These are phyloP conservation scores for Synanthedon tipuliformis DNA, from an alignment of 2,888 invertebrate species.

Conservation along the genomic window DNA sequence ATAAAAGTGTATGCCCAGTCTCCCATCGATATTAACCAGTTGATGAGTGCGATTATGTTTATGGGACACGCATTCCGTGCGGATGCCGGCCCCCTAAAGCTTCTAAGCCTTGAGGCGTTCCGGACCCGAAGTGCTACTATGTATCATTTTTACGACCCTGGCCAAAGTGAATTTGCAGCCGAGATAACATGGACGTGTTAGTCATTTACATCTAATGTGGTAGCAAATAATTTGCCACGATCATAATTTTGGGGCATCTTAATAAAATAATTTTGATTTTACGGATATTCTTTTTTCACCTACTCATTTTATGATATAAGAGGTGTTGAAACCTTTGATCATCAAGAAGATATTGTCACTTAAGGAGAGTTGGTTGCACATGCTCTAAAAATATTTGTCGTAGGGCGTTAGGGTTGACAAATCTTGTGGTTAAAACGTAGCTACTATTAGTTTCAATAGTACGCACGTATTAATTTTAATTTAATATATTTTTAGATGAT, in stretches of 20 bases:
- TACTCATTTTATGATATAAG: too few relatives aligned
- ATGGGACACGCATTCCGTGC: conserved; percentile 38
- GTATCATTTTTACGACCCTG: conserved; percentile 60
- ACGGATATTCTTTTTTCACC: too few relatives aligned
- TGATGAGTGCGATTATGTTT: conserved; percentile 62
- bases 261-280: too few relatives aligned
- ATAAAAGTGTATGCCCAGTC: conserved; percentile 34
- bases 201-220: conserved; percentile 46
- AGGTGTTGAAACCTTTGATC: too few relatives aligned
- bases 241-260: not conserved
- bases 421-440: too few relatives aligned
- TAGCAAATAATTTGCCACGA: conserved; percentile 12
- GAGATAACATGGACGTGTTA: conserved; percentile 58
- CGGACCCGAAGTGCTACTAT: conserved; percentile 41
- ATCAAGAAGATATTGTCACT: too few relatives aligned
- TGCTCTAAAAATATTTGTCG: too few relatives aligned
- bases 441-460: too few relatives aligned
- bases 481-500: too few relatives aligned
- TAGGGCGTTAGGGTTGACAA: too few relatives aligned
- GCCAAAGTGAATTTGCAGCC: conserved; percentile 63
- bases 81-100: conserved; percentile 28
- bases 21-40: conserved; percentile 38
- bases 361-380: too few relatives aligned
- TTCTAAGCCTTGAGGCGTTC: conserved; percentile 41
- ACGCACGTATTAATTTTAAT: too few relatives aligned